Base-by-base conservation (phyloP, 2,113 vertebrate species). In the Anas platyrhynchos region DNA sequence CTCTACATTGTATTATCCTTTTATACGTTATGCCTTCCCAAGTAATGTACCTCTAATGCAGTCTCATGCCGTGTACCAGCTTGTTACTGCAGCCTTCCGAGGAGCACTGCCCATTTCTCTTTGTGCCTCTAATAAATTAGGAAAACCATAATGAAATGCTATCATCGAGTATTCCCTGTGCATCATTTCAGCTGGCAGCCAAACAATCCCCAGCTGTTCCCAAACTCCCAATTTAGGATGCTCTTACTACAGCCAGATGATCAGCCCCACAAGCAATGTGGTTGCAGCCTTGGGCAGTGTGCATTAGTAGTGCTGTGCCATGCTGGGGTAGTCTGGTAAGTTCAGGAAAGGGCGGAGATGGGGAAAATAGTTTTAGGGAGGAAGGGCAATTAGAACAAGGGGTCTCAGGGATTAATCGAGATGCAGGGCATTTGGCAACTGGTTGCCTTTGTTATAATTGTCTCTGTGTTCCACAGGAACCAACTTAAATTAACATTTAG, bases 131-230 rank as follows among this genome's bases (percentile, higher is more conserved):
- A 65, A 94, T 75, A 92, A 91, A 90, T 90, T 68, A 95, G 83
- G 72, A 86, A 92, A 52, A 36, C 29, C 43, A 41, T 68, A 93
- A 96, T 75, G 46, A 97, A 96, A 96, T 68, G 65, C 56, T 61
- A 69, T 17, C 73, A 65, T 5, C 0, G 3, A 89, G 88, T 52
- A 46, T 71, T 91, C 94, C 68, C 80, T 78, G 79, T 71, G 68
- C 65, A 15, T 4, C 83, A 27, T 22, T 80, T 90, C 68, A 93
- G 43, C 68, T 86, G 85, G 79, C 76, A 93, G 84, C 44, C 72
- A 86, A 67, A 54, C 14, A 84, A 43, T 68, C 55, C 79, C 63
- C 94, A 91, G 89, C 63, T 91, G 65, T 13, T 77, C 74, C 9
- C 76, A 63, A 44, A 62, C 46, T 67, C 55, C 69, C 59, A 75